Base-by-base conservation (phyloP, 2,113 vertebrate species). In the Leptosomus discolor region DNA sequence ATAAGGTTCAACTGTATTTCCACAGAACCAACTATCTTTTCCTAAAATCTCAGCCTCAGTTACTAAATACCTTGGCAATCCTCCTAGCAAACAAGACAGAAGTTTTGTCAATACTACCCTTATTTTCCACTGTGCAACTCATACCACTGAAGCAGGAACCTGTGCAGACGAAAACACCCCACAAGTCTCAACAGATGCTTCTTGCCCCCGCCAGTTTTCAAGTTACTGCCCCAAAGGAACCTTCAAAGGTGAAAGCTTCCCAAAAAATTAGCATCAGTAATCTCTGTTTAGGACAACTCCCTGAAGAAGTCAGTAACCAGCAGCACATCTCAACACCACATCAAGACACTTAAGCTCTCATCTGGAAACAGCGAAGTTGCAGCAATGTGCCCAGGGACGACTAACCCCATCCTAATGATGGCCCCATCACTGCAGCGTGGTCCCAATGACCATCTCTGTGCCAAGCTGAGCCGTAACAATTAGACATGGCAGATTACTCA, bases 391-490 rank as follows among this genome's bases (percentile, higher is more conserved):
- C 27, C 8, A 51, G 79, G 39, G 26, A 75, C 3, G 2, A 60
- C 32, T 15, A 57, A 46, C 6, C 13, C 13, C 58, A 45, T 63
- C 29, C 32, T 60, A 73, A 78, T 5, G 12, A 69, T 29, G 29
- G 15, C 45, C n/a, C n/a, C 34, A 22, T 34, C 54, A 69, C 17
- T 83, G 76, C 34, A 65, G 16, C 41, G 32, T 61, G 11, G 36
- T 70, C 46, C 36, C 65, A 45, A 2, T 8, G 22, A 46, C 34
- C 56, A 79, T 8, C 32, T n/a, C 36, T 56, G 36, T 51, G 41
- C 17, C 61, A 29, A 65, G 41, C 20, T 51, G 61, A 1, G 1
- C 15, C 2, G 0, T 53, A 57, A 79, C 2, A 29, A 51, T 19
- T 12, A 70, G n/a, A 65, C 20, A 30, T 3, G 16, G 19, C 12